Conservation (phyloP, 2,113 vertebrate species). For the Zosterops pallidus region DNA sequence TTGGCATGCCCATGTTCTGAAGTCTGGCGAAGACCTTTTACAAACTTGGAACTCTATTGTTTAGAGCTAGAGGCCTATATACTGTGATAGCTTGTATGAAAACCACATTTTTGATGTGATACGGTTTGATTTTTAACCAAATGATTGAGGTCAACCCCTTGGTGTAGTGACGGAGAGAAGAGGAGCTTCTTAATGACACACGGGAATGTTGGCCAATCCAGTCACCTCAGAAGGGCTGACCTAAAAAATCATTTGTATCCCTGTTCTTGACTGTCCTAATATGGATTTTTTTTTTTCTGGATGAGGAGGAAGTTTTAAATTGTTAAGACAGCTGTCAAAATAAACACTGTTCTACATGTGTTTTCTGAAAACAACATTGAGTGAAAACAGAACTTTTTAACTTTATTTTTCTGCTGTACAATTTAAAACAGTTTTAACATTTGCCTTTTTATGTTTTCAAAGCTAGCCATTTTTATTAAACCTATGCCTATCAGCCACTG, state of each 20-base stretch:
- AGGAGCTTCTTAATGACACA: conserved; percentile 76
- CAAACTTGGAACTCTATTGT: conserved; percentile 86
- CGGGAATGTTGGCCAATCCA: conserved; percentile 66
- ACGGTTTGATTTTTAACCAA: conserved; percentile 83
- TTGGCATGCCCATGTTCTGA: conserved; percentile 99
- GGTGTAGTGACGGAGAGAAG: conserved; percentile 76
- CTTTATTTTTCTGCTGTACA: conserved; percentile 89
- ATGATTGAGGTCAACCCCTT: conserved; percentile 80
- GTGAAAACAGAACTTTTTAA: conserved; percentile 84
- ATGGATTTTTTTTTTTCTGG: conserved; percentile 70
- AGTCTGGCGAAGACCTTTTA: conserved; percentile 76
- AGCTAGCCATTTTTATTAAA: conserved; percentile 87
- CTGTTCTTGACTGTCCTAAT: conserved; percentile 77
- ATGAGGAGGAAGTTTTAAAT: conserved; percentile 81
- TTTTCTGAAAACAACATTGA: conserved; percentile 83
- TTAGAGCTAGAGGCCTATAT: conserved; percentile 92
- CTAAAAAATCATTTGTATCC: conserved; percentile 78
- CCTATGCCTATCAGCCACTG: conserved; percentile 75
- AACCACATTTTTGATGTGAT: conserved; percentile 83
- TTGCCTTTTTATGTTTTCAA: conserved; percentile 86
- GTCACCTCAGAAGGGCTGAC: conserved; percentile 79
- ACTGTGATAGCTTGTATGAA: conserved; percentile 89
- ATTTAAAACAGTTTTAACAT: conserved; percentile 86
- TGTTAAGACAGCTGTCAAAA: conserved; percentile 79
- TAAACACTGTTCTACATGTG: conserved; percentile 81